Conservation (phyloP, 2,113 vertebrate genomes). For the Cygnus atratus region DNA sequence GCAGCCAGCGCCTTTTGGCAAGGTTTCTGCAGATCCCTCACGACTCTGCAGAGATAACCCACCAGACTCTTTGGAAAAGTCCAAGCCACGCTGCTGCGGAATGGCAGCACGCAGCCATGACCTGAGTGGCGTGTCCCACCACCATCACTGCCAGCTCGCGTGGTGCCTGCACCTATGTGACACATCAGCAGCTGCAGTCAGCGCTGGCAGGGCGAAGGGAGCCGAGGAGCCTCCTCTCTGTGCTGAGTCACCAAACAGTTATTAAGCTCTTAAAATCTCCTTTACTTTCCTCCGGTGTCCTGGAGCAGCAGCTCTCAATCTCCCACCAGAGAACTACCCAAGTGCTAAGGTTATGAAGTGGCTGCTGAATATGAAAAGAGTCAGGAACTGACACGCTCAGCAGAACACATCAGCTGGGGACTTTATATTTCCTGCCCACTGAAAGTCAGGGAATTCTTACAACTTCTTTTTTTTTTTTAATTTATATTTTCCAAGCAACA, state of each 20-base stretch:
- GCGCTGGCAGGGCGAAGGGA: not conserved
- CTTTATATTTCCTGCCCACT: not conserved
- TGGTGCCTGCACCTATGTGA: not conserved
- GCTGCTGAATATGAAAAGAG: not conserved
- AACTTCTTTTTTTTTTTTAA: not conserved
- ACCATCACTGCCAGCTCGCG: not conserved
- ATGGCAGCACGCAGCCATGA: not conserved
- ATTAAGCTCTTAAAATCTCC: not conserved
- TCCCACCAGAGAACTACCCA: not conserved
- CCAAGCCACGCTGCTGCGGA: not conserved
- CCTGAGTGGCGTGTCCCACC: rapidly evolving
- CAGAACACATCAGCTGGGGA: not conserved
- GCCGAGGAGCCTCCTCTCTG: not conserved
- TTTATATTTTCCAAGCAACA: not conserved
- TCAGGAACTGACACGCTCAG: not conserved
- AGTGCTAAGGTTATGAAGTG: not conserved
- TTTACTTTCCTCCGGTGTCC: not conserved
- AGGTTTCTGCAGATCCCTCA: not conserved
- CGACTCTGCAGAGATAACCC: not conserved
- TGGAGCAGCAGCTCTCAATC: not conserved
- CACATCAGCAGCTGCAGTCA: not conserved
- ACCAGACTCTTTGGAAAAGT: not conserved
- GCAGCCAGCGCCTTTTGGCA: not conserved
- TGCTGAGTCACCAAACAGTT: not conserved
- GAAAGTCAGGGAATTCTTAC: not conserved